Percentiles rank a stretch among this genome's conserved stretches.
These are phyloP conservation scores for Ylistrum balloti DNA, from an alignment of 1,140 invertebrate genomes.

Conservation along the genomic window DNA sequence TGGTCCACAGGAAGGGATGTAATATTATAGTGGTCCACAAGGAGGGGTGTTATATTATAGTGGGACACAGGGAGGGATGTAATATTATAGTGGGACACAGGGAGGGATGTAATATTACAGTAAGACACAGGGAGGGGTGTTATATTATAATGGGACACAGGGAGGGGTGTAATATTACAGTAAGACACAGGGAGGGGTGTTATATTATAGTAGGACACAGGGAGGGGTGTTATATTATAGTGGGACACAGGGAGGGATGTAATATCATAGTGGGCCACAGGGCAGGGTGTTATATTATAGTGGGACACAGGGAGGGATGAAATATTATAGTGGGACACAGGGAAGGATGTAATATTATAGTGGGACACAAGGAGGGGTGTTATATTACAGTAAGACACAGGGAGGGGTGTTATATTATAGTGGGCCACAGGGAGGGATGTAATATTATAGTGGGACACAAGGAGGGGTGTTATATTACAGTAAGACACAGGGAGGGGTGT, in stretches of 20 bases:
- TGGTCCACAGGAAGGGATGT: neutral
- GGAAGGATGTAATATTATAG: neutral
- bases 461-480: neutral
- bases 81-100: neutral
- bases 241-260: conserved; percentile 2
- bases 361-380: conserved; percentile 19
- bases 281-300: neutral
- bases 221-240: neutral
- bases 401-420: neutral
- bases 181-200: neutral
- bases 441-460: neutral
- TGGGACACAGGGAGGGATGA: neutral
- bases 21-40: neutral
- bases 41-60: neutral
- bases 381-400: neutral
- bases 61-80: neutral
- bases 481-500: neutral
- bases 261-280: neutral
- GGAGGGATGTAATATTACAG: neutral
- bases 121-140: conserved; percentile 19
- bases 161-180: neutral
- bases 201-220: neutral
- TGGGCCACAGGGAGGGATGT: neutral
- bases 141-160: neutral
- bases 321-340: neutral